These are phyloP conservation scores for Trissolcus japonicus DNA, from an alignment of 2,888 invertebrate genomes.

Conservation along the genomic window DNA sequence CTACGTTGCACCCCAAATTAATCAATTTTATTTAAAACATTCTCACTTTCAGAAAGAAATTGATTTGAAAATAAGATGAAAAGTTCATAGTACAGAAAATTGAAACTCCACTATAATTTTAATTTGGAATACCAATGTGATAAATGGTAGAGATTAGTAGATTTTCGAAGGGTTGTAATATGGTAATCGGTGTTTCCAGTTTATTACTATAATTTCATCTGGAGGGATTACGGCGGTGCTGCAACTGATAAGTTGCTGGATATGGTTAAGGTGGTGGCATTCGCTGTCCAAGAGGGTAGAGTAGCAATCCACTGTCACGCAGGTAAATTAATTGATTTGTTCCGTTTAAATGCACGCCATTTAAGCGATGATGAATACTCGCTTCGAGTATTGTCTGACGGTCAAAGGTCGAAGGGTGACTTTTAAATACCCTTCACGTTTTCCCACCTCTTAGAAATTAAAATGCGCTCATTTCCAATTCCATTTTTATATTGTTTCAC, in stretches of 20 bases:
- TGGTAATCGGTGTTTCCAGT: slow-evolving; percentile 77
- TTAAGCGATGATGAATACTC: slow-evolving; percentile 38
- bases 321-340: slow-evolving; percentile 76
- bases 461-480: not conserved
- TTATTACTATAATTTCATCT: slow-evolving; percentile 93
- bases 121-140: too few relatives aligned
- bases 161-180: slow-evolving; percentile 9
- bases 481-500: not conserved
- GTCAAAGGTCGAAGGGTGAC: slow-evolving; percentile 13
- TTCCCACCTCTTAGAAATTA: not conserved
- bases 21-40: too few relatives aligned
- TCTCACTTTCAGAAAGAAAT: too few relatives aligned
- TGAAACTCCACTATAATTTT: too few relatives aligned
- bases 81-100: too few relatives aligned
- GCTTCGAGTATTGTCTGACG: slow-evolving; percentile 15
- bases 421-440: not conserved
- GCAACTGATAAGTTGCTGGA: slow-evolving; percentile 86
- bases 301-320: slow-evolving; percentile 94
- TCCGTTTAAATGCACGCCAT: slow-evolving; percentile 28
- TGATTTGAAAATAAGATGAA: too few relatives aligned
- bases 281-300: slow-evolving; percentile 87
- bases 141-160: too few relatives aligned
- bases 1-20: not conserved
- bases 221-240: slow-evolving; percentile 91
- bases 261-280: slow-evolving; percentile 93